Evolutionary conservation across 2,888 invertebrate species (phyloP).

Genomic region (Graphium colonna): DNA sequence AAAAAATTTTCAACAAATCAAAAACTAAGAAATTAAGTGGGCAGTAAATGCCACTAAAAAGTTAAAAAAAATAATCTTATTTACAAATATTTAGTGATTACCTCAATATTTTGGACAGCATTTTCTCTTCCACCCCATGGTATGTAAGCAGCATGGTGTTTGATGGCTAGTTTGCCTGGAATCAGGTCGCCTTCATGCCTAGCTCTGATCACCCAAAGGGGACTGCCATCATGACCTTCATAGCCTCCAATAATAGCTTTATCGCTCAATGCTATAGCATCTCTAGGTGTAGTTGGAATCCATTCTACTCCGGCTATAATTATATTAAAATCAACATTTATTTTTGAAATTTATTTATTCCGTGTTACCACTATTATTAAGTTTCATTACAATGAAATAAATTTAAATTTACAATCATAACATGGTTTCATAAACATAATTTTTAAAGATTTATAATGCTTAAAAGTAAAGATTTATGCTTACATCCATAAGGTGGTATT

Average conservation of each 20-base stretch:
- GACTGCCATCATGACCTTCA: constrained; percentile 65
- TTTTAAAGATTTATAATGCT: no score
- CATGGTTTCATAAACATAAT: no score
- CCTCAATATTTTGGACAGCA: constrained; percentile 57
- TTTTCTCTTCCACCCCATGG: constrained; percentile 66
- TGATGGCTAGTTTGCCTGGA: constrained; percentile 66
- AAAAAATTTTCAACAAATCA: background rate
- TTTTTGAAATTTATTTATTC: no score
- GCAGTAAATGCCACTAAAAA: background rate
- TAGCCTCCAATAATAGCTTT: constrained; percentile 66
- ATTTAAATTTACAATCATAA: no score
- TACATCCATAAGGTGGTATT: constrained; percentile 31
- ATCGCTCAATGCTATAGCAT: constrained; percentile 45
- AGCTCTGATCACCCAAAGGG: constrained; percentile 67
- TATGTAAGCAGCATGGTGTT: constrained; percentile 61
- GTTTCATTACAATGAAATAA: no score
- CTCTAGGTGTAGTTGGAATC: constrained; percentile 47
- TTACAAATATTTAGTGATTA: constrained; percentile 32
- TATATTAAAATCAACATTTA: background rate
- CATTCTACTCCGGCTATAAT: constrained; percentile 58
- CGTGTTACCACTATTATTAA: no score
- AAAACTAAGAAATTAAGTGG: background rate
- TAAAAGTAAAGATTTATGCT: constrained; percentile 21
- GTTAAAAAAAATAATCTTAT: constrained; percentile 9
- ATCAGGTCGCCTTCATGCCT: constrained; percentile 59